A percentile compares a stretch with the other conserved stretches of the same genome.
These are phyloP conservation scores for Gasteruption jaculator DNA, from an alignment of 2,888 invertebrate genomes.

Conservation along the genomic window DNA sequence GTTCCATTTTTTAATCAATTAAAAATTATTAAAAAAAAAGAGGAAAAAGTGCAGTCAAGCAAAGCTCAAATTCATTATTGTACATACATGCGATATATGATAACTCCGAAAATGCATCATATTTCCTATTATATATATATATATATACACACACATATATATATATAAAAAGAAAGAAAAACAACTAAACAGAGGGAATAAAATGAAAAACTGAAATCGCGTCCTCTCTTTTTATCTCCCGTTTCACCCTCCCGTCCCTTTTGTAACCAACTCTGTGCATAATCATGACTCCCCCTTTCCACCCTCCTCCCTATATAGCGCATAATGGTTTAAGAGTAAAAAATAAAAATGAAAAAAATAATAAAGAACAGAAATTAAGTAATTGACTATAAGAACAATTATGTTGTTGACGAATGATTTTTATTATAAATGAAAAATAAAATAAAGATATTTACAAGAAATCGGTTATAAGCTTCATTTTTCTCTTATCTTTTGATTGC, in stretches of 20 bases:
- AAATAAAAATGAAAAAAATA: too few species aligned
- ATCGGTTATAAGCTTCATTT: too few species aligned
- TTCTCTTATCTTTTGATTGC: too few species aligned
- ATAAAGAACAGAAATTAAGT: too few species aligned
- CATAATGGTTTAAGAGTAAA: constrained; percentile 40
- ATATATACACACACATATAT: constrained; percentile 28
- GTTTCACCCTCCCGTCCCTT: constrained; percentile 32
- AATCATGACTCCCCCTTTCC: constrained; percentile 41
- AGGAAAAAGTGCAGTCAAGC: constrained; percentile 40
- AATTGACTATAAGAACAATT: constrained; percentile 52
- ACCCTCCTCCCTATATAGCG: constrained; percentile 37
- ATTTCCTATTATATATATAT: constrained; percentile 20
- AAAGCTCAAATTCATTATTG: constrained; percentile 51
- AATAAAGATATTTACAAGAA: constrained; percentile 53
- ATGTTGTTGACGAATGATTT: constrained; percentile 53
- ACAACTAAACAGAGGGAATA: constrained; percentile 23
- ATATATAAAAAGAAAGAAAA: constrained; percentile 23
- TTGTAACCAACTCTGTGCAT: constrained; percentile 50
- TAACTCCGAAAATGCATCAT: constrained; percentile 19
- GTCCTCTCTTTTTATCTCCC: constrained; percentile 29
- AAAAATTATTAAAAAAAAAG: constrained; percentile 10
- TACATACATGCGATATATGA: constrained; percentile 49
- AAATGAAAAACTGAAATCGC: constrained; percentile 20
- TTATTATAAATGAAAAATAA: constrained; percentile 53
- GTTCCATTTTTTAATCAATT: constrained; percentile 4